Conservation (phyloP, 2,888 invertebrate genomes). For the Cheilosia variabilis region DNA sequence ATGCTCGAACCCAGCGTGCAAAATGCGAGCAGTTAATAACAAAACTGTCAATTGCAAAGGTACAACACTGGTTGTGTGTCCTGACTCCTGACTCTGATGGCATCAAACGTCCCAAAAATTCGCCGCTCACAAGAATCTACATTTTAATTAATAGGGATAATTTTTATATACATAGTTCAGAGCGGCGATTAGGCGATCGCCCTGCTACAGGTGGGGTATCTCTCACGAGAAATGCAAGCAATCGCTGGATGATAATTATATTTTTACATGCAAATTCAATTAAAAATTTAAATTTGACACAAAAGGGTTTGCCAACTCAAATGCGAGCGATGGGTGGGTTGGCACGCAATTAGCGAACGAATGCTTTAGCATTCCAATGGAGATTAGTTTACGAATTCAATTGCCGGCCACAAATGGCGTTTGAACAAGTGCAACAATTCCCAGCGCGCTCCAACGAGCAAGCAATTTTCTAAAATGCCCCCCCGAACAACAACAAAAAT, state of each 20-base stretch:
- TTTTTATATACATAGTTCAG: neutral
- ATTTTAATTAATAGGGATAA: slow-evolving; percentile 62
- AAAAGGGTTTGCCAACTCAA: slow-evolving; percentile 20
- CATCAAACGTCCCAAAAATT: slow-evolving; percentile 63
- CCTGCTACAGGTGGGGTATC: slow-evolving; percentile 55
- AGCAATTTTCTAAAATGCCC: slow-evolving; percentile 69
- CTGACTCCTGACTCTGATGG: slow-evolving; percentile 60
- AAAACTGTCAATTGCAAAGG: slow-evolving; percentile 84
- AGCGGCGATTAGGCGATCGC: neutral
- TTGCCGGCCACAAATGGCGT: slow-evolving; percentile 77
- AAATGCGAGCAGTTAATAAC: slow-evolving; percentile 83
- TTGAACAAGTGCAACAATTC: slow-evolving; percentile 83
- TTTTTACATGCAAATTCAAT: slow-evolving; percentile 74
- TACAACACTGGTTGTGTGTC: slow-evolving; percentile 59
- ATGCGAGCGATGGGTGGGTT: slow-evolving; percentile 25
- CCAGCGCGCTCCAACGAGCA: slow-evolving; percentile 76
- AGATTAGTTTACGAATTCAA: slow-evolving; percentile 75
- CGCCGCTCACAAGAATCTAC: slow-evolving; percentile 56
- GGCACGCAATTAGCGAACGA: slow-evolving; percentile 65
- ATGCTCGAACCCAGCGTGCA: slow-evolving; percentile 26
- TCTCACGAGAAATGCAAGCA: slow-evolving; percentile 61
- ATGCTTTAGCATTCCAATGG: slow-evolving; percentile 69
- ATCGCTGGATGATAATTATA: slow-evolving; percentile 48
- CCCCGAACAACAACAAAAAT: slow-evolving; percentile 62
- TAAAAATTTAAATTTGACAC: slow-evolving; percentile 69